phyloP scores from a whole-genome alignment of 2,113 vertebrate genomes.

The Lonchura striata region DNA sequence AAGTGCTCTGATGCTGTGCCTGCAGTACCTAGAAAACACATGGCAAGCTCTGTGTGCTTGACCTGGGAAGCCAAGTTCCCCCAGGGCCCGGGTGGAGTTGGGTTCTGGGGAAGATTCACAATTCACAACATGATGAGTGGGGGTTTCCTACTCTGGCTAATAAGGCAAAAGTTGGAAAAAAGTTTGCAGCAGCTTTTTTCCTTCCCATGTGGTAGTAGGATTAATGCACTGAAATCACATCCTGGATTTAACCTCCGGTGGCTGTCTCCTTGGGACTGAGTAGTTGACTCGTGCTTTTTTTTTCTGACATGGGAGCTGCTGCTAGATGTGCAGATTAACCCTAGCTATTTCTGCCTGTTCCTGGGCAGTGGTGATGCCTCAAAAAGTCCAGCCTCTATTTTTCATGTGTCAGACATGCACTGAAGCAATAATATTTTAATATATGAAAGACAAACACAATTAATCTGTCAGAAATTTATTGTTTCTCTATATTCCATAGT shows the following conservation, averaged over 20 bases:
- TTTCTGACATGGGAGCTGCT: background rate
- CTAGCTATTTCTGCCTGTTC: background rate
- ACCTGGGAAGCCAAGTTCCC: background rate
- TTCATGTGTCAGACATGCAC: accelerated
- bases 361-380: background rate
- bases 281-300: background rate
- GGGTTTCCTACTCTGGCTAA: background rate
- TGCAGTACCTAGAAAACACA: background rate
- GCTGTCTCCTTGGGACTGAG: background rate
- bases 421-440: background rate
- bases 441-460: background rate
- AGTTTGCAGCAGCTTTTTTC: background rate
- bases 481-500: background rate
- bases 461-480: background rate
- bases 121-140: accelerated
- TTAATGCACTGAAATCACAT: background rate
- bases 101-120: background rate
- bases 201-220: background rate
- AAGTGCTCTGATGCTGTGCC: background rate
- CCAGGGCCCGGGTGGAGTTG: background rate
- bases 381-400: background rate
- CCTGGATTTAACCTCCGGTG: background rate
- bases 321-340: background rate
- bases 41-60: background rate
- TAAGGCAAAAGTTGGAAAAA: background rate